Conservation (phyloP, 2,113 vertebrate species). For the Psophia crepitans region DNA sequence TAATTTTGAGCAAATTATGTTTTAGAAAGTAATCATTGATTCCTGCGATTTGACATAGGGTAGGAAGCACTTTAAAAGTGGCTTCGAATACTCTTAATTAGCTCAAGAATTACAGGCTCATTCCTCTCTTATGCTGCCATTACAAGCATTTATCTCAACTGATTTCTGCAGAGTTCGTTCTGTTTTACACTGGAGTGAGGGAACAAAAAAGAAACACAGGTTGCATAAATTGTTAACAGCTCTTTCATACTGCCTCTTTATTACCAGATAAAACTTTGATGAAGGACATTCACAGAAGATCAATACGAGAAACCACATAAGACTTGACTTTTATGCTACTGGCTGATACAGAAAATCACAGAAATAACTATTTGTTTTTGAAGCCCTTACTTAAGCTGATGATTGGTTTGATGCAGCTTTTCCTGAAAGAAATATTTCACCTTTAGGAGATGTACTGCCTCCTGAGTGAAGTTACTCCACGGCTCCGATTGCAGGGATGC, state of each 20-base stretch:
- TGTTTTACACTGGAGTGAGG: background rate
- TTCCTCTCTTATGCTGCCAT: background rate
- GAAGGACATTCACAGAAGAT: slow-evolving; percentile 46
- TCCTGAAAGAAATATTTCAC: slow-evolving; percentile 41
- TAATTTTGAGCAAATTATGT: background rate
- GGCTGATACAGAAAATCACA: background rate
- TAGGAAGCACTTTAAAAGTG: background rate
- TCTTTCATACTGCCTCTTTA: slow-evolving; percentile 22
- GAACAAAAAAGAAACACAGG: background rate
- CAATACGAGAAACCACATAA: slow-evolving; percentile 34
- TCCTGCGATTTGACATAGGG: background rate
- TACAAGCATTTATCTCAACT: background rate
- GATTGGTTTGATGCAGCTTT: background rate
- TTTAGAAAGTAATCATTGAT: slow-evolving; percentile 11
- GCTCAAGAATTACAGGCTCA: background rate
- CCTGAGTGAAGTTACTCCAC: background rate
- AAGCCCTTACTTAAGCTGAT: background rate
- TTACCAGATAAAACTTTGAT: slow-evolving; percentile 55
- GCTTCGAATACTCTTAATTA: slow-evolving; percentile 46
- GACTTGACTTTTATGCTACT: background rate
- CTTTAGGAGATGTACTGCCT: slow-evolving; percentile 27
- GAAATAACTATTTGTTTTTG: slow-evolving; percentile 26
- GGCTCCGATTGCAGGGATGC: background rate
- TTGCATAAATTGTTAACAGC: slow-evolving; percentile 23
- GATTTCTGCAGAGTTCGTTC: background rate